phyloP scores from a whole-genome alignment of 1,140 invertebrate genomes.

The Megalopta genalis region DNA sequence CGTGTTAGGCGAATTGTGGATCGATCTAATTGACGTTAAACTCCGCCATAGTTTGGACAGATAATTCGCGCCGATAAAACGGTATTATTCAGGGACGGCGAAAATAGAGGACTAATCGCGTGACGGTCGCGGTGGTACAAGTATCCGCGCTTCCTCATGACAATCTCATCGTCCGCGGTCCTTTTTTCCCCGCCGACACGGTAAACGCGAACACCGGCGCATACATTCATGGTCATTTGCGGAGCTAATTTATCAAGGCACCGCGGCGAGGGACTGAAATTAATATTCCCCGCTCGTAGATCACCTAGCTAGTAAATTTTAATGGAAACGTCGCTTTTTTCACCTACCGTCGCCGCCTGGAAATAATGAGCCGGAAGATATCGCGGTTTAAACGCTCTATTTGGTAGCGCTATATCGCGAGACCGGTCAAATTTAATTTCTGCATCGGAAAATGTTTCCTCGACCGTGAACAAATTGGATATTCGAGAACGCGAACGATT shows the following conservation, averaged over 20 bases:
- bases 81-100: slow-evolving; percentile 2
- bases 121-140: background rate
- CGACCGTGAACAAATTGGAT: background rate
- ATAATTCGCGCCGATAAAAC: slow-evolving; percentile 25
- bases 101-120: slow-evolving; percentile 17
- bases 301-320: slow-evolving; percentile 27
- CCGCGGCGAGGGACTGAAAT: slow-evolving; percentile 32
- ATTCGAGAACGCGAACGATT: background rate
- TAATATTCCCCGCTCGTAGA: slow-evolving; percentile 46
- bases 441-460: background rate
- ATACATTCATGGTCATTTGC: slow-evolving; percentile 42
- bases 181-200: background rate
- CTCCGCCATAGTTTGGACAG: background rate
- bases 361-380: background rate
- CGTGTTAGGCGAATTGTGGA: slow-evolving; percentile 33
- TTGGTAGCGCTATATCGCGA: background rate
- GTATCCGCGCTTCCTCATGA: slow-evolving; percentile 15
- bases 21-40: slow-evolving; percentile 38
- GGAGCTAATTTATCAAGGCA: slow-evolving; percentile 44
- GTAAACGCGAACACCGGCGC: slow-evolving; percentile 9
- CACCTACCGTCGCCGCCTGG: background rate
- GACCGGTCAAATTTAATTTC: background rate
- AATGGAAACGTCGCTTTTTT: slow-evolving; percentile 31
- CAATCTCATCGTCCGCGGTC: slow-evolving; percentile 28
- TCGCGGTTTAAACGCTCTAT: slow-evolving; percentile 10